Evolutionary conservation across 2,888 invertebrate genomes (phyloP).

Genomic region (Hedychridium roseum): DNA sequence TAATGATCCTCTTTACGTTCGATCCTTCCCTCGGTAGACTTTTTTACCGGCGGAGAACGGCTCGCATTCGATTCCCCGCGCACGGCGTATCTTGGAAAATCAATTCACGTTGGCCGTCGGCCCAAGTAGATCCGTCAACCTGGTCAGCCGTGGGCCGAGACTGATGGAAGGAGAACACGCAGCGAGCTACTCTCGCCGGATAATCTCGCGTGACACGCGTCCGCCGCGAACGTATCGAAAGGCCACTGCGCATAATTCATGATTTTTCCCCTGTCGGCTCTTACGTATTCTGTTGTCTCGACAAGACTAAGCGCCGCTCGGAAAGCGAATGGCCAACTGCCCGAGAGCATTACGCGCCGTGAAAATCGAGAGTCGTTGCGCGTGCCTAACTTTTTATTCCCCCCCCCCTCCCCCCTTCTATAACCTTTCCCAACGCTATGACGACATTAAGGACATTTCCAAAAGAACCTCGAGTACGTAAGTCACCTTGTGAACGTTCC

Average conservation of each 20-base stretch:
- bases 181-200: slow-evolving; percentile 35
- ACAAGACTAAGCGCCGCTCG: slow-evolving; percentile 7
- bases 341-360: too few relatives aligned
- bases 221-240: slow-evolving; percentile 21
- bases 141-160: slow-evolving; percentile 23
- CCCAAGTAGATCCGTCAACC: slow-evolving; percentile 39
- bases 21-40: too few relatives aligned
- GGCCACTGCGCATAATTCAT: slow-evolving; percentile 35
- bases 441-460: too few relatives aligned
- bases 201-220: slow-evolving; percentile 37
- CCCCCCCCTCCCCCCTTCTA: too few relatives aligned
- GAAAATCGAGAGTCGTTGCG: too few relatives aligned
- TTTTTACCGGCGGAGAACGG: too few relatives aligned
- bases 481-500: too few relatives aligned
- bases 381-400: too few relatives aligned
- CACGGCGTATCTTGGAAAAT: slow-evolving; percentile 23
- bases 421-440: too few relatives aligned
- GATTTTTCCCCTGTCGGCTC: slow-evolving; percentile 31
- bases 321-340: slow-evolving; percentile 26
- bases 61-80: too few relatives aligned
- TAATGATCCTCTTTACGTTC: too few relatives aligned
- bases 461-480: too few relatives aligned
- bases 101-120: slow-evolving; percentile 36
- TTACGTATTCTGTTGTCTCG: slow-evolving; percentile 31
- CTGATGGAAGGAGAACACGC: slow-evolving; percentile 38